Evolutionary conservation across 2,113 vertebrate genomes (phyloP).

Genomic region (Neogale vison): DNA sequence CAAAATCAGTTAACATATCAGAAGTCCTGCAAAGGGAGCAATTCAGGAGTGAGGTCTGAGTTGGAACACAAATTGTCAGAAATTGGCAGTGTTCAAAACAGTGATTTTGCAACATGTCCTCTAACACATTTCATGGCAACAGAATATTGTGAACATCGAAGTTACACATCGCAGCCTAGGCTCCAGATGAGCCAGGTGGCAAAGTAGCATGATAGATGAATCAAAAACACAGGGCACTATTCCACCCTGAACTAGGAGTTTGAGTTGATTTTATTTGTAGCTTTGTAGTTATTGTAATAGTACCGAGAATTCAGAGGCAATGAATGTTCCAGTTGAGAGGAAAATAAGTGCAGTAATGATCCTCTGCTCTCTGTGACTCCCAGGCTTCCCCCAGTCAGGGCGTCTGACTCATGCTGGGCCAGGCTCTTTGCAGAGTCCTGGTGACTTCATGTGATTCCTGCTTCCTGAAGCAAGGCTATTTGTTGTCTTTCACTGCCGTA

Average conservation of each 20-base stretch:
- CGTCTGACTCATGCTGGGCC: no score
- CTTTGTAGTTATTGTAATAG: not conserved
- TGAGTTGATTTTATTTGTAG: slow-evolving; percentile 45
- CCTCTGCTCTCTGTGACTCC: not conserved
- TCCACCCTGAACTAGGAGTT: not conserved
- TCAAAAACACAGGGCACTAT: not conserved
- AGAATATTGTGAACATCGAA: not conserved
- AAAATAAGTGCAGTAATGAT: not conserved
- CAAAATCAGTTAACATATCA: not conserved
- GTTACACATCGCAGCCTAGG: not conserved
- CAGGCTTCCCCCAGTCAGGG: rapidly evolving
- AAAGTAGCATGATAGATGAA: not conserved
- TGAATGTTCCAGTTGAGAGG: not conserved
- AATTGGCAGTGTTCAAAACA: not conserved
- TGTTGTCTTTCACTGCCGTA: not conserved
- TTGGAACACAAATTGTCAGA: not conserved
- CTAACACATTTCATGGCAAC: slow-evolving; percentile 40
- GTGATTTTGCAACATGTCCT: not conserved
- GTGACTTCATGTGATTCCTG: not conserved
- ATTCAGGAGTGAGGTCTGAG: not conserved
- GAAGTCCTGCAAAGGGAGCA: not conserved
- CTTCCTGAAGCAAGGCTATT: not conserved
- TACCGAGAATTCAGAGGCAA: not conserved
- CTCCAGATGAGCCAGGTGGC: slow-evolving; percentile 3
- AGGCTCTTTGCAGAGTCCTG: not conserved